Percentiles rank a stretch among this genome's conserved stretches.
Evolutionary conservation across 2,888 invertebrate species (phyloP).

Genomic region (Cryptus armator): DNA sequence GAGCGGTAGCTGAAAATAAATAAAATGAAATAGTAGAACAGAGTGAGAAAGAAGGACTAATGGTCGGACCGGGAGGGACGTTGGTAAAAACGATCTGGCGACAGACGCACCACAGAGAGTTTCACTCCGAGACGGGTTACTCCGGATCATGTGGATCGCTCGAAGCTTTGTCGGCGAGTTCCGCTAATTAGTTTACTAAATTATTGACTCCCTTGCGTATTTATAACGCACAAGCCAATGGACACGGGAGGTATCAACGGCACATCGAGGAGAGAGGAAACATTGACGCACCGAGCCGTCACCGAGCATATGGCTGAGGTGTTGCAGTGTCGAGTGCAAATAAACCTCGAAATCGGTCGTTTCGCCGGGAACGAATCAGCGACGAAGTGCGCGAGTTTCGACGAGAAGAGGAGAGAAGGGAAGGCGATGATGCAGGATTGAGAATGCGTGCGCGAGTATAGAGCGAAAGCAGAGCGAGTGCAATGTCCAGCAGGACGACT

Average conservation of each 20-base stretch:
- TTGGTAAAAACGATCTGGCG: constrained; percentile 73
- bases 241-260: constrained; percentile 19
- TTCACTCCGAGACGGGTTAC: constrained; percentile 53
- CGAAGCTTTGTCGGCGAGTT: constrained; percentile 83
- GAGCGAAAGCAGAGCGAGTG: constrained; percentile 21
- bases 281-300: constrained; percentile 76
- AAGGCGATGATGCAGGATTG: constrained; percentile 24
- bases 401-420: constrained; percentile 37
- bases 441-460: constrained; percentile 31
- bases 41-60: constrained; percentile 74
- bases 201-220: constrained; percentile 82
- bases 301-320: constrained; percentile 77
- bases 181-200: constrained; percentile 85
- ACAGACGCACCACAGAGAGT: constrained; percentile 75
- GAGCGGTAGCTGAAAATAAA: constrained; percentile 67
- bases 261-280: constrained; percentile 66
- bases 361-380: constrained; percentile 61
- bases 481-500: constrained; percentile 15
- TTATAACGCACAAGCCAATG: constrained; percentile 72
- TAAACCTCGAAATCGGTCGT: constrained; percentile 75
- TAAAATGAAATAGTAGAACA: constrained; percentile 75
- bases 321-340: constrained; percentile 71
- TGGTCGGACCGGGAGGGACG: constrained; percentile 71
- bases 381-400: constrained; percentile 38
- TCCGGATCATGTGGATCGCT: constrained; percentile 75